Evolutionary conservation across 2,888 invertebrate genomes (phyloP).

Genomic region (Caenorhabditis imperialis): DNA sequence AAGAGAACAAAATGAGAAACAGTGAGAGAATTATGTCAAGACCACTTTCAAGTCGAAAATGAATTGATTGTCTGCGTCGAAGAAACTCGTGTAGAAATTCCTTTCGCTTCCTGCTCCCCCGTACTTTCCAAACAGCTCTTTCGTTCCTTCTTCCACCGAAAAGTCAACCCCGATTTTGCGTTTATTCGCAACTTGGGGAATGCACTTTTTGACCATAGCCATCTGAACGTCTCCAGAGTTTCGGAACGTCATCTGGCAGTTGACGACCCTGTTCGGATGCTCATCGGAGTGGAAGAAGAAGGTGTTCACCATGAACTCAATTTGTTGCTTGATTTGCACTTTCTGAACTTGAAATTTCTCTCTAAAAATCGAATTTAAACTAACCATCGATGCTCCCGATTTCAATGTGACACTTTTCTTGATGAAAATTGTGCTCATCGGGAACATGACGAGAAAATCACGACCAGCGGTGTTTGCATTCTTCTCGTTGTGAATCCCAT

Average conservation of each 20-base stretch:
- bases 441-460: conserved; percentile 20
- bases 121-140: background rate
- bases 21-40: conserved; percentile 1
- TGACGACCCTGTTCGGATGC: conserved; percentile 4
- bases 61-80: conserved; percentile 17
- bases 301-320: conserved; percentile 17
- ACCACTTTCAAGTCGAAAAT: conserved; percentile 24
- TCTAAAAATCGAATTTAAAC: too few relatives aligned
- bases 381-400: conserved; percentile 17
- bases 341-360: too few relatives aligned
- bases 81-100: conserved; percentile 7
- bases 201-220: conserved; percentile 11
- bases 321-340: conserved; percentile 24
- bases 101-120: conserved; percentile 1
- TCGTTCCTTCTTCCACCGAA: conserved; percentile 11
- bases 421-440: conserved; percentile 15
- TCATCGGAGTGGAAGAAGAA: conserved; percentile 22
- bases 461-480: conserved; percentile 24
- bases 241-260: conserved; percentile 9
- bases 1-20: background rate
- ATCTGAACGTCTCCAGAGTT: conserved; percentile 11
- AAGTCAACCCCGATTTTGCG: conserved; percentile 11
- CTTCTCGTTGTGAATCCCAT: conserved; percentile 23
- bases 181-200: conserved; percentile 9
- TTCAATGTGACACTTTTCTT: background rate